Conservation (phyloP, 2,888 invertebrate genomes). For the Brachyptera putata region DNA sequence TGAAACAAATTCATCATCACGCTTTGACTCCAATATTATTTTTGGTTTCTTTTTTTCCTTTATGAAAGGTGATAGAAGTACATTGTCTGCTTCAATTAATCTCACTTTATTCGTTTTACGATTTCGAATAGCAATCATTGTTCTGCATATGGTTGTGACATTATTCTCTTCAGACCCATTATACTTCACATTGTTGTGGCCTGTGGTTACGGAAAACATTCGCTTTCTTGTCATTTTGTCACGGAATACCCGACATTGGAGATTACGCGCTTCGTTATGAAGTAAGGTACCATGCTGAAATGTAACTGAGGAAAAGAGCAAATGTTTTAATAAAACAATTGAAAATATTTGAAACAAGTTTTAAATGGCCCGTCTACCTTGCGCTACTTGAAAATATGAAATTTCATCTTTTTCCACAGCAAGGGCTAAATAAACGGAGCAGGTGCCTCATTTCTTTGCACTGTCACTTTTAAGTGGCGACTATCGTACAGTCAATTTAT, state of each 20-base stretch:
- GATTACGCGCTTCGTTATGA: background rate
- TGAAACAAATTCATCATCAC: background rate
- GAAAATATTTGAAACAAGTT: background rate
- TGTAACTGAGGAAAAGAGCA: conserved; percentile 6
- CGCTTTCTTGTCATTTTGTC: conserved; percentile 9
- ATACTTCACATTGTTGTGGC: background rate
- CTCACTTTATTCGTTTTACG: conserved; percentile 20
- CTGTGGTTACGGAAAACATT: background rate
- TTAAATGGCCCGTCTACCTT: background rate
- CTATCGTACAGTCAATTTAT: no score
- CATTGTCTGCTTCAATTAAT: conserved; percentile 12
- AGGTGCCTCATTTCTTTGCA: no score
- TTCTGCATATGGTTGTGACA: background rate
- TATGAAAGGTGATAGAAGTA: conserved; percentile 5
- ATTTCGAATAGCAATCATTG: conserved; percentile 20
- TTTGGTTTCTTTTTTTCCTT: conserved; percentile 6
- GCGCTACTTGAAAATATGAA: background rate
- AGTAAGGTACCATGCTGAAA: conserved; percentile 6
- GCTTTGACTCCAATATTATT: background rate
- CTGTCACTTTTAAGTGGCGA: no score
- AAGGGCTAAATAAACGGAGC: no score
- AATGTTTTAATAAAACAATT: no score
- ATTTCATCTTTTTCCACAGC: no score
- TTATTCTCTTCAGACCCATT: background rate
- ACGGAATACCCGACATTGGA: background rate